These are phyloP conservation scores for Cheilosia impressa DNA, from an alignment of 2,888 invertebrate genomes.

Conservation along the genomic window DNA sequence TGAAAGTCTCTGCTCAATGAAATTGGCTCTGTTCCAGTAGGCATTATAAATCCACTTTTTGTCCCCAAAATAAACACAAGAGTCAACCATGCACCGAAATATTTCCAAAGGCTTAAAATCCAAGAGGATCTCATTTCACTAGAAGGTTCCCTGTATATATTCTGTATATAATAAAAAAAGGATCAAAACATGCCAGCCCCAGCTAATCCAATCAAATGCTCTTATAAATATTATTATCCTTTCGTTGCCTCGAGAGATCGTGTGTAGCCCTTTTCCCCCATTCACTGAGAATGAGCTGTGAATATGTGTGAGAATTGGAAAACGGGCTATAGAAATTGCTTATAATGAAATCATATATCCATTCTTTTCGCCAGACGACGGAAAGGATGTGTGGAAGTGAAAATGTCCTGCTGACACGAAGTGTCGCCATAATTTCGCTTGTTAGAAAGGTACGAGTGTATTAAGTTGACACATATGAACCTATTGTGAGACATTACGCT, in stretches of 20 bases:
- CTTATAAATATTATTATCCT: slow-evolving; percentile 71
- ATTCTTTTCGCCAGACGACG: slow-evolving; percentile 26
- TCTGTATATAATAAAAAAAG: slow-evolving; percentile 13
- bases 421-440: slow-evolving; percentile 67
- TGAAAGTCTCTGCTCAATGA: neutral
- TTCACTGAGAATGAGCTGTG: slow-evolving; percentile 52
- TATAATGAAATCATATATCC: slow-evolving; percentile 53
- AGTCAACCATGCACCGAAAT: slow-evolving; percentile 69
- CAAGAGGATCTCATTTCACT: slow-evolving; percentile 46
- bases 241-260: slow-evolving; percentile 30
- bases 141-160: neutral
- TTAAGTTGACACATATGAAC: slow-evolving; percentile 65
- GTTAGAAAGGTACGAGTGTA: slow-evolving; percentile 56
- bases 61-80: slow-evolving; percentile 49
- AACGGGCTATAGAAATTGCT: slow-evolving; percentile 40
- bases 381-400: slow-evolving; percentile 44
- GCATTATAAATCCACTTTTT: slow-evolving; percentile 56
- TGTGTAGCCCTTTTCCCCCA: slow-evolving; percentile 11
- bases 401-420: slow-evolving; percentile 67
- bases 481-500: slow-evolving; percentile 60
- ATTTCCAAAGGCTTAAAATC: slow-evolving; percentile 60
- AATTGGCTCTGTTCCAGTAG: slow-evolving; percentile 61
- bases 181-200: slow-evolving; percentile 51
- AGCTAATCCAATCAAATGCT: slow-evolving; percentile 72
- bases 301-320: slow-evolving; percentile 58